These are phyloP conservation scores for Hyles euphorbiae DNA, from an alignment of 1,140 invertebrate genomes.

Conservation along the genomic window DNA sequence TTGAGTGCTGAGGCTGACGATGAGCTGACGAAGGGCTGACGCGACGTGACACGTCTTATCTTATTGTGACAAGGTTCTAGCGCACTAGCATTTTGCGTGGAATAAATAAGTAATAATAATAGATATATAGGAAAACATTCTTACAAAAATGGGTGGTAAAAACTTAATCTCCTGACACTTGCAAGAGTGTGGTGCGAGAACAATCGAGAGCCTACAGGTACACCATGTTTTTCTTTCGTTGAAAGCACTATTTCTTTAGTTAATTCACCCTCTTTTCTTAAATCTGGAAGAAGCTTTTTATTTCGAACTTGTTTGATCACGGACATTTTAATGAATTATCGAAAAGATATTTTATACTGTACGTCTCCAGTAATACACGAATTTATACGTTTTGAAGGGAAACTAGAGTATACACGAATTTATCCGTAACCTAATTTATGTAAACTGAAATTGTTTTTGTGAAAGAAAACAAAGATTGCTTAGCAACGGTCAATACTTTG, in stretches of 20 bases:
- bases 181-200: slow-evolving; percentile 79
- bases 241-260: slow-evolving; percentile 68
- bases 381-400: not conserved
- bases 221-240: slow-evolving; percentile 49
- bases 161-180: slow-evolving; percentile 71
- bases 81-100: too few species aligned
- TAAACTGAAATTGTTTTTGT: too few species aligned
- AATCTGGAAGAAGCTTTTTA: slow-evolving; percentile 73
- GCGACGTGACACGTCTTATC: too few species aligned
- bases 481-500: too few species aligned
- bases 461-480: too few species aligned
- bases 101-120: too few species aligned
- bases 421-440: slow-evolving; percentile 5
- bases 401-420: slow-evolving; percentile 2
- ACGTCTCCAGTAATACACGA: not conserved
- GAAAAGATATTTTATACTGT: not conserved
- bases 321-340: slow-evolving; percentile 24
- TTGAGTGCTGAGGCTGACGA: too few species aligned
- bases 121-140: slow-evolving; percentile 16
- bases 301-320: slow-evolving; percentile 68
- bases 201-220: slow-evolving; percentile 72
- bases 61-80: too few species aligned
- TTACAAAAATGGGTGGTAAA: slow-evolving; percentile 68
- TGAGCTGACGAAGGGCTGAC: too few species aligned
- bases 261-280: slow-evolving; percentile 76